Evolutionary conservation across 1,140 invertebrate species (phyloP).

Genomic region (Physella acuta): DNA sequence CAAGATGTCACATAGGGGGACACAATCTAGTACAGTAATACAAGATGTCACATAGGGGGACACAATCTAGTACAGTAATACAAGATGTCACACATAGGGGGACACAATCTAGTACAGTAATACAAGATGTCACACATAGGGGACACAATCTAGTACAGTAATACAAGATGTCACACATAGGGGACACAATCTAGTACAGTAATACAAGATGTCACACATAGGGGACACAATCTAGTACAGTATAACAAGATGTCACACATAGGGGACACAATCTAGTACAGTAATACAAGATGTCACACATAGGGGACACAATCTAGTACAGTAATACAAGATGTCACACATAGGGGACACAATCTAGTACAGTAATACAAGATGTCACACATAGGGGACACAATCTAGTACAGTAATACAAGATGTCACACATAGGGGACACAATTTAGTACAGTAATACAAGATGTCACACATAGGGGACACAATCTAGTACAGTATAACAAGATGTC

Average conservation of each 20-base stretch:
- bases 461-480: constrained; percentile 53
- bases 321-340: constrained; percentile 52
- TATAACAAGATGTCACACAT: constrained; percentile 58
- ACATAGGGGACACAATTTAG: constrained; percentile 53
- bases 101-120: constrained; percentile 45
- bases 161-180: constrained; percentile 57
- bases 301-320: constrained; percentile 50
- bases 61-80: constrained; percentile 40
- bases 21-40: constrained; percentile 40
- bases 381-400: constrained; percentile 51
- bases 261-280: constrained; percentile 48
- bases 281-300: constrained; percentile 53
- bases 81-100: constrained; percentile 57
- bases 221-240: constrained; percentile 44
- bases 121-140: constrained; percentile 57
- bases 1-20: no score
- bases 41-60: no score
- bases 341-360: constrained; percentile 51
- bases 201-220: constrained; percentile 57
- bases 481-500: constrained; percentile 52
- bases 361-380: constrained; percentile 52
- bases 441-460: constrained; percentile 49
- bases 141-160: constrained; percentile 42
- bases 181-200: constrained; percentile 44
- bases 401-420: constrained; percentile 49